Conservation (phyloP, 2,113 vertebrate species). For the Mobula hypostoma region DNA sequence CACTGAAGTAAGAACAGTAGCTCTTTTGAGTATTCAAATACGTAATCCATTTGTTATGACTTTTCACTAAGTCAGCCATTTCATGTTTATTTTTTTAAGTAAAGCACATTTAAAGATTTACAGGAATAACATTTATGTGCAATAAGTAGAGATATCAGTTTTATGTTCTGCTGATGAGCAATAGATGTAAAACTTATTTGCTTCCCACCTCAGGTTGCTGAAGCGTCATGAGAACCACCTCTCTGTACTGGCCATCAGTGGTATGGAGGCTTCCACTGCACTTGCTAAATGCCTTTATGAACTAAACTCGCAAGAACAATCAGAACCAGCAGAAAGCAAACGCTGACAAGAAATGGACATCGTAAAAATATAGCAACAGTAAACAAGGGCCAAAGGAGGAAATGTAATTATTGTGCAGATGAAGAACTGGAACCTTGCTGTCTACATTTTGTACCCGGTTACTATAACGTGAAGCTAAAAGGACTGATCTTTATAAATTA, state of each 20-base stretch:
- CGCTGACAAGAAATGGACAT: background rate
- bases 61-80: background rate
- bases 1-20: background rate
- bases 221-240: constrained; percentile 36
- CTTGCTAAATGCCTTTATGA: constrained; percentile 40
- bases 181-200: background rate
- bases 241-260: constrained; percentile 37
- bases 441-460: constrained; percentile 33
- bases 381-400: constrained; percentile 35
- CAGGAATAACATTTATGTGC: background rate
- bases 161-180: constrained; percentile 11
- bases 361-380: constrained; percentile 13
- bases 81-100: background rate
- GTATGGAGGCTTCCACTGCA: constrained; percentile 39
- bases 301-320: constrained; percentile 38
- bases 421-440: constrained; percentile 36
- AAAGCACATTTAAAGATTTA: background rate
- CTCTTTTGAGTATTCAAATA: background rate
- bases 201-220: constrained; percentile 32
- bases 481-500: constrained; percentile 32
- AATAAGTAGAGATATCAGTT: background rate
- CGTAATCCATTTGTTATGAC: background rate
- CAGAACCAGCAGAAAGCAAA: constrained; percentile 32
- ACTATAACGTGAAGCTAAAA: constrained; percentile 30
- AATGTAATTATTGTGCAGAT: constrained; percentile 34